Evolutionary conservation across 2,888 invertebrate species (phyloP), one percentile per base, ranked within the genome.

Genomic region (Lapara coniferarum): DNA sequence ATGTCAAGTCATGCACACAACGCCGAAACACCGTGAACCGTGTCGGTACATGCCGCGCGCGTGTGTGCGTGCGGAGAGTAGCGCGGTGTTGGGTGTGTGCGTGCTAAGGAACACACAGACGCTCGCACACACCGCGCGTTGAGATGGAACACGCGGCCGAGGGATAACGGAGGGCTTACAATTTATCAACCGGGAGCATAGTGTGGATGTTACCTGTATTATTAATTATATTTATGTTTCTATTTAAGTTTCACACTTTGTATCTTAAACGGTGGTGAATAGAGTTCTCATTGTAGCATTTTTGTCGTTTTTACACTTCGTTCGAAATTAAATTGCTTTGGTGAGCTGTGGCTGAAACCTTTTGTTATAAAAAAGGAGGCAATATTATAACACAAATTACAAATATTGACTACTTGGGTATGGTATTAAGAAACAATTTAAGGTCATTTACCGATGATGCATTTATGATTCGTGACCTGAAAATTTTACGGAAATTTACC

Each of bases 81-180:
- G 66, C 8, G 69, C 16, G 71, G 30, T 6, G 13, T 2, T 8
- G 5, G 69, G 19, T 8, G 57, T 80, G 85, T 85, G 83, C 77
- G 78, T 30, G 55, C 81, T 81, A 77, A 71, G 81, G 86, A 87
- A 81, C 86, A 89, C 87, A 86, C 82, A 74, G 52, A 19, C 77
- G 66, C 52, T 86, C 87, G 67, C 90, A 91, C 89, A 89, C 91
- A 82, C 37, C 16, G 51, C 72, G 14, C 52, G 77, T 78, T 92
- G 90, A 92, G 92, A 90, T 90, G 91, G 90, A 92, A 92, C 92
- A 92, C 88, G 89, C 93, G 89, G 86, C 88, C 88, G 83, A 90
- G 91, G 93, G 92, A 92, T 92, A 92, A 92, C 92, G 86, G 90
- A 92, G 92, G 92, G 92, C 89, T 91, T 86, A 88, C 87, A 76